These are phyloP conservation scores for Cynopterus brachyotis DNA, from an alignment of 2,113 vertebrate species.

Conservation along the genomic window DNA sequence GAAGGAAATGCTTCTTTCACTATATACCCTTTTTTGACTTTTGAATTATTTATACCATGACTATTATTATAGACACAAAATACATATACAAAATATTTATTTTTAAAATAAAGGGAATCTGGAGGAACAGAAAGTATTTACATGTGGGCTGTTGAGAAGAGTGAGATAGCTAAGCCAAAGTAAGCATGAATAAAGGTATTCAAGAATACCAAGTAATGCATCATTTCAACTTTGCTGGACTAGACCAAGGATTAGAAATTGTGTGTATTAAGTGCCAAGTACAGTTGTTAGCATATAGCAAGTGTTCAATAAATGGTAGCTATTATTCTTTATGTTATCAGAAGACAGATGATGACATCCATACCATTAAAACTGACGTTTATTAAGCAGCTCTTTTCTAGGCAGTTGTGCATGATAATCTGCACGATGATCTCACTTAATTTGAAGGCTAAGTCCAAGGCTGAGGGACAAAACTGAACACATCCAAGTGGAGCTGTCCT, in stretches of 20 bases:
- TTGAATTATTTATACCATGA: background rate
- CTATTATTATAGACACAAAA: background rate
- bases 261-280: too few species aligned
- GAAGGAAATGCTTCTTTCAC: background rate
- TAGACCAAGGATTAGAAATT: background rate
- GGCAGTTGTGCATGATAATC: background rate
- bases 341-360: background rate
- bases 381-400: background rate
- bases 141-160: background rate
- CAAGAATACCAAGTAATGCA: background rate
- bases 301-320: background rate
- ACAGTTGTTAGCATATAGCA: background rate
- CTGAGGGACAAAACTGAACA: background rate
- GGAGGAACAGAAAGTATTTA: background rate
- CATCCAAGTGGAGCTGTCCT: background rate
- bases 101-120: background rate
- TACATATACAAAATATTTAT: background rate
- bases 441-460: background rate
- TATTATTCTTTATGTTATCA: background rate
- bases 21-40: background rate
- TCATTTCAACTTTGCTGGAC: background rate
- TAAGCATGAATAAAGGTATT: background rate
- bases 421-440: background rate
- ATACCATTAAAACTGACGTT: background rate
- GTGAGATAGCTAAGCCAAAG: background rate